Evolutionary conservation across 30 jellyfish, hydroid and myxozoan species (phyloP).

Genomic region (Aurelia aurita complex sp. Pacific): DNA sequence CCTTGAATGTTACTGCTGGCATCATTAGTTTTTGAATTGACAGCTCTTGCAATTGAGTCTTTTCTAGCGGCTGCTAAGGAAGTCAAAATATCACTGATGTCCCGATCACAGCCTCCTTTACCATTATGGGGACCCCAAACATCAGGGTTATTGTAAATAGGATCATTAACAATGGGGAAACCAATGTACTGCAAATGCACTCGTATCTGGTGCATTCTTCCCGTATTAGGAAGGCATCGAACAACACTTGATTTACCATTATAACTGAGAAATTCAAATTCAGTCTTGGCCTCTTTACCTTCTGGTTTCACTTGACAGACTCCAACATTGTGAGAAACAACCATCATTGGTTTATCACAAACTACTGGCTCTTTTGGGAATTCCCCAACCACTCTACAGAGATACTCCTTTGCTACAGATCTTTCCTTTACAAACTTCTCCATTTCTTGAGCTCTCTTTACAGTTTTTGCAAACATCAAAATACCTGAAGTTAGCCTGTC

Average conservation of each 20-base stretch:
- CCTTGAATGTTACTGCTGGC: not conserved
- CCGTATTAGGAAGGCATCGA: slow-evolving; percentile 86
- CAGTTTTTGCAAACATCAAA: slow-evolving; percentile 88
- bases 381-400: slow-evolving; percentile 89
- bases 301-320: slow-evolving; percentile 83
- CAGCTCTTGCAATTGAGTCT: slow-evolving; percentile 31
- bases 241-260: slow-evolving; percentile 87
- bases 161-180: slow-evolving; percentile 92
- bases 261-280: slow-evolving; percentile 45
- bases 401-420: slow-evolving; percentile 78
- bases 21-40: not conserved
- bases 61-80: slow-evolving; percentile 61
- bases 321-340: slow-evolving; percentile 94
- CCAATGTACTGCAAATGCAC: slow-evolving; percentile 99
- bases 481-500: slow-evolving; percentile 97
- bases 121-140: slow-evolving; percentile 95
- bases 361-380: slow-evolving; percentile 78
- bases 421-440: slow-evolving; percentile 86
- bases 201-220: slow-evolving; percentile 99
- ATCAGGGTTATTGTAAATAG: slow-evolving; percentile 93
- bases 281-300: slow-evolving; percentile 89
- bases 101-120: slow-evolving; percentile 67
- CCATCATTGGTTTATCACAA: slow-evolving; percentile 79
- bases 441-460: slow-evolving; percentile 91
- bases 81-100: slow-evolving; percentile 55